Evolutionary conservation across 2,113 vertebrate species (phyloP).

Genomic region (Micronycteris hirsuta): DNA sequence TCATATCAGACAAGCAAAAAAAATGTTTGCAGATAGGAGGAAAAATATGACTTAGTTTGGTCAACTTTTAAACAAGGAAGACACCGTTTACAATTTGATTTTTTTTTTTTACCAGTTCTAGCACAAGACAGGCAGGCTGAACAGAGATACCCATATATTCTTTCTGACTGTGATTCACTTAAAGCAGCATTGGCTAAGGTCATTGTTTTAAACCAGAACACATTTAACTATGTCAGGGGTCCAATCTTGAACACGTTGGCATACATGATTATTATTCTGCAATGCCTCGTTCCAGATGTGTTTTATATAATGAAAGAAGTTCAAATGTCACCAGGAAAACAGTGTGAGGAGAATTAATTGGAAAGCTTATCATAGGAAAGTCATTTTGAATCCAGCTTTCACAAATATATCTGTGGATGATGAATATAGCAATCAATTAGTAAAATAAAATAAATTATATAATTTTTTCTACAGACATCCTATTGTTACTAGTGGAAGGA

Average conservation of each 20-base stretch:
- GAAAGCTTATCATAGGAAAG: constrained; percentile 88
- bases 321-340: constrained; percentile 88
- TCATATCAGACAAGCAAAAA: constrained; percentile 29
- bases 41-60: constrained; percentile 28
- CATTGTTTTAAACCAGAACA: constrained; percentile 80
- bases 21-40: not conserved
- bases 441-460: constrained; percentile 92
- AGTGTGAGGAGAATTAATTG: constrained; percentile 93
- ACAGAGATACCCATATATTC: constrained; percentile 40
- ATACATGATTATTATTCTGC: constrained; percentile 83
- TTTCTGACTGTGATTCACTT: constrained; percentile 71
- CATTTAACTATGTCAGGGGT: constrained; percentile 80
- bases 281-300: constrained; percentile 83
- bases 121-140: constrained; percentile 40
- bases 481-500: constrained; percentile 89
- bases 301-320: constrained; percentile 88
- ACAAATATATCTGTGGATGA: constrained; percentile 88
- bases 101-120: constrained; percentile 53
- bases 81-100: constrained; percentile 38
- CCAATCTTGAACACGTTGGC: constrained; percentile 81
- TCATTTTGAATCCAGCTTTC: constrained; percentile 90
- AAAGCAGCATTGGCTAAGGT: constrained; percentile 80
- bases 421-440: constrained; percentile 91
- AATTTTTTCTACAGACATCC: constrained; percentile 90
- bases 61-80: constrained; percentile 47